These are phyloP conservation scores for Lathamus discolor DNA, from an alignment of 2,113 vertebrate genomes.

Conservation along the genomic window DNA sequence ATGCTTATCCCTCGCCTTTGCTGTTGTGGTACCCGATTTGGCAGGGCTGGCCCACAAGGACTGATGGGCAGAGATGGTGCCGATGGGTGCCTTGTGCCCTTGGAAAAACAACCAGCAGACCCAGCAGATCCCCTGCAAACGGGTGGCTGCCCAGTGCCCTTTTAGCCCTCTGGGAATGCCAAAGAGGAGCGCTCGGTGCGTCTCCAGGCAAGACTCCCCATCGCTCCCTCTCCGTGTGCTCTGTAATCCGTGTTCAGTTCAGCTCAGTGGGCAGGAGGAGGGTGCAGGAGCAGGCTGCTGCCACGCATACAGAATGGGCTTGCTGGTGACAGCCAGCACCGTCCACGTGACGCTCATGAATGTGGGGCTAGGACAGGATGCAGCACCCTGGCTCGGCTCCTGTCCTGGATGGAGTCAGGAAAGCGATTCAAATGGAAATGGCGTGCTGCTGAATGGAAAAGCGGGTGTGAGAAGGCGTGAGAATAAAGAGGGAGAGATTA, in stretches of 20 bases:
- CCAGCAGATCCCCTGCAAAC: neutral
- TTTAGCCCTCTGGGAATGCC: neutral
- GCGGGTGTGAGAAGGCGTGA: neutral
- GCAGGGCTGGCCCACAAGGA: neutral
- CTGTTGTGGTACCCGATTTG: rapidly evolving
- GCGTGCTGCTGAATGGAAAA: neutral
- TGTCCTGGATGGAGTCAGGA: neutral
- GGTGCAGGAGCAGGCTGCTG: neutral
- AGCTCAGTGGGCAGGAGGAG: neutral
- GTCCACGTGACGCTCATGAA: rapidly evolving
- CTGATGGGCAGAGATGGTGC: neutral
- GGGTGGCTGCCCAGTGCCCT: neutral
- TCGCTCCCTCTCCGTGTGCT: neutral
- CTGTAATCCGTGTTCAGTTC: neutral
- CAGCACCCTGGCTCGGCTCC: neutral
- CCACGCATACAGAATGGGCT: neutral
- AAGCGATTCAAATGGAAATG: slow-evolving; percentile 44
- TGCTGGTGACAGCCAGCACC: neutral
- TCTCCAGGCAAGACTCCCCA: rapidly evolving
- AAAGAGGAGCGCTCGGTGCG: rapidly evolving
- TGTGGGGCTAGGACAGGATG: neutral
- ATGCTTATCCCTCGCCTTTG: neutral
- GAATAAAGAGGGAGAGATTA: neutral
- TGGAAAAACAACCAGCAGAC: neutral
- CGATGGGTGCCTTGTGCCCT: neutral